These are phyloP conservation scores for Meriones unguiculatus DNA, from an alignment of 2,113 vertebrate genomes.

Conservation along the genomic window DNA sequence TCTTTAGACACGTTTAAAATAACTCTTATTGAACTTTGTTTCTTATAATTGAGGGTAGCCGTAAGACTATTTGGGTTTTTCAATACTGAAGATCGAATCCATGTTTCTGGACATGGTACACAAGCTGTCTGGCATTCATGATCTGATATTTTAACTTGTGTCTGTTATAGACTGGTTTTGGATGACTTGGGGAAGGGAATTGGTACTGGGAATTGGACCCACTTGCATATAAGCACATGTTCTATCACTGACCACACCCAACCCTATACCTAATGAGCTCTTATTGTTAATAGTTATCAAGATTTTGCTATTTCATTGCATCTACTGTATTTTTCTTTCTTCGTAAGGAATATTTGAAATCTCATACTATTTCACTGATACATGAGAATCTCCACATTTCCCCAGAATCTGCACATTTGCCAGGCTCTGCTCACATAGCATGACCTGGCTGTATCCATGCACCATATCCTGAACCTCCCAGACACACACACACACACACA, in stretches of 20 bases:
- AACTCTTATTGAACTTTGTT: background rate
- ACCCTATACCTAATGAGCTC: background rate
- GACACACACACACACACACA: too few relatives aligned
- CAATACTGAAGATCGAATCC: background rate
- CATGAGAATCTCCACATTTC: background rate
- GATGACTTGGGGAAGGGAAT: background rate
- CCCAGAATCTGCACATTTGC: background rate
- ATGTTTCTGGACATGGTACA: background rate
- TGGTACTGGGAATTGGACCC: background rate
- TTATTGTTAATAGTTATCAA: background rate
- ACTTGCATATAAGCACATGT: background rate
- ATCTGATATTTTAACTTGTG: background rate
- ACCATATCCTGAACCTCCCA: background rate
- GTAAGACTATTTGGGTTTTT: slow-evolving; percentile 32
- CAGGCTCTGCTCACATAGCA: background rate
- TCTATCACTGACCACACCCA: background rate
- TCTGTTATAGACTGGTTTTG: background rate
- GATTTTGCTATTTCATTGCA: slow-evolving; percentile 25
- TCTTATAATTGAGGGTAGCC: slow-evolving; percentile 37
- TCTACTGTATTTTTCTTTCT: background rate
- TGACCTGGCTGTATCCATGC: background rate
- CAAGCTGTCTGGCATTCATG: background rate
- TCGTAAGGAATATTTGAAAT: background rate
- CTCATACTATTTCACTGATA: background rate
- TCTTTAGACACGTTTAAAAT: slow-evolving; percentile 44